Conservation (phyloP, 2,888 invertebrate species). For the Dromius quadrimaculatus region DNA sequence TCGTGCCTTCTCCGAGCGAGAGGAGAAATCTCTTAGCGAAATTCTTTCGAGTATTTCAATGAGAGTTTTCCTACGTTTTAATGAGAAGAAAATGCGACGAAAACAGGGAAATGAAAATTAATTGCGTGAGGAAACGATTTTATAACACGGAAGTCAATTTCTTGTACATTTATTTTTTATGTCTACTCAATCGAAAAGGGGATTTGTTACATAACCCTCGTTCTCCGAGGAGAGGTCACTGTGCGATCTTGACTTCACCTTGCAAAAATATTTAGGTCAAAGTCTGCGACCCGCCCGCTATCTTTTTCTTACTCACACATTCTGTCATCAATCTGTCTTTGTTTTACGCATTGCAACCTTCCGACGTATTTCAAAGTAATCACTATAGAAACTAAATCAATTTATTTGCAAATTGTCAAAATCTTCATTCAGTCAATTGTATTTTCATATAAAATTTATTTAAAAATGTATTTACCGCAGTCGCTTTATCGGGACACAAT, state of each 20-base stretch:
- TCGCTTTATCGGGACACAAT: no score
- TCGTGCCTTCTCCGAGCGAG: slow-evolving; percentile 9
- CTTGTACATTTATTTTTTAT: not conserved
- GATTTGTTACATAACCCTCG: slow-evolving; percentile 31
- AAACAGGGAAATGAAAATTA: slow-evolving; percentile 6
- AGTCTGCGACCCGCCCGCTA: slow-evolving; percentile 37
- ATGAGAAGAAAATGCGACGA: slow-evolving; percentile 21
- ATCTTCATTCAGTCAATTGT: no score
- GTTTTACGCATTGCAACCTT: slow-evolving; percentile 12
- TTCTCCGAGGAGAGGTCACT: slow-evolving; percentile 28
- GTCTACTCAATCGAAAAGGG: not conserved
- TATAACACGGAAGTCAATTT: not conserved
- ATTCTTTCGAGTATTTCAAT: slow-evolving; percentile 32
- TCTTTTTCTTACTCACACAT: slow-evolving; percentile 17
- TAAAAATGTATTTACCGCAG: no score
- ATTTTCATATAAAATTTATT: no score
- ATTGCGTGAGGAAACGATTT: not conserved
- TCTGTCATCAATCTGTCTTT: not conserved
- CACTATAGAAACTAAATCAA: no score
- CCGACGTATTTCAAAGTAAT: not conserved
- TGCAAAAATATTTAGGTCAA: slow-evolving; percentile 49
- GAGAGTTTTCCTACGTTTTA: slow-evolving; percentile 27
- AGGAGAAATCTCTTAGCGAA: slow-evolving; percentile 35
- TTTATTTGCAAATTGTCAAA: no score
- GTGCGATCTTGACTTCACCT: slow-evolving; percentile 45